Evolutionary conservation across 2,888 invertebrate species (phyloP), one percentile per base, ranked within the genome.

Genomic region (Drosophila yooni): DNA sequence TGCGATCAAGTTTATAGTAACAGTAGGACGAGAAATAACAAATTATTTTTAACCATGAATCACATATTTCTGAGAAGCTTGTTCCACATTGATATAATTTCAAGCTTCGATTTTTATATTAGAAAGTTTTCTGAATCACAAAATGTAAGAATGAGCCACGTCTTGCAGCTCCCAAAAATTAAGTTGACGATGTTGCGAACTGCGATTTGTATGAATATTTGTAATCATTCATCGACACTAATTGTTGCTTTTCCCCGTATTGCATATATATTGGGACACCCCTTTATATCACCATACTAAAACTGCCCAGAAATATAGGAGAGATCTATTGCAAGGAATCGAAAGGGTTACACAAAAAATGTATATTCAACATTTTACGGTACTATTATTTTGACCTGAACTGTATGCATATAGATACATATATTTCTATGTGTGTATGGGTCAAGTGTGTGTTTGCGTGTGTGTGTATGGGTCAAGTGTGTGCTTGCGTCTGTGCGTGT

Each of bases 331-430:
- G 43, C 6, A 43, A 13, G 21, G 7, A 21, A 13, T 8, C 21
- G 21, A 46, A 15, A 11, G 1, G n/a, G n/a, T 11, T 21, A 11
- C 21, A 43, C 6, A 21, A 6, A 3, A 43, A 40, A 2, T 40
- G 4, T 40, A 40, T 15, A 15, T 36, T 36, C 0, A 15, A 6
- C 5, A 13, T 43, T 43, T 11, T 21, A 43, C 43, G 2, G 43
- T 15, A 25, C 15, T 25, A 46, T 15, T 46, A 46, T 46, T 46
- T 25, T 46, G 46, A 46, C 46, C 21, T 25, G 46, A 8, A 46
- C 25, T 46, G 46, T 46, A 15, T 8, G 31, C 57, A 58, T 56
- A 57, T n/a, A 3, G 27, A 36, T 36, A 56, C 52, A 54, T 52
- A 34, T 53, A 34, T 52, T 18, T n/a, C 10, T 31, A 46, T 46